Conservation (phyloP, 2,888 invertebrate genomes). For the Melieria picta region DNA sequence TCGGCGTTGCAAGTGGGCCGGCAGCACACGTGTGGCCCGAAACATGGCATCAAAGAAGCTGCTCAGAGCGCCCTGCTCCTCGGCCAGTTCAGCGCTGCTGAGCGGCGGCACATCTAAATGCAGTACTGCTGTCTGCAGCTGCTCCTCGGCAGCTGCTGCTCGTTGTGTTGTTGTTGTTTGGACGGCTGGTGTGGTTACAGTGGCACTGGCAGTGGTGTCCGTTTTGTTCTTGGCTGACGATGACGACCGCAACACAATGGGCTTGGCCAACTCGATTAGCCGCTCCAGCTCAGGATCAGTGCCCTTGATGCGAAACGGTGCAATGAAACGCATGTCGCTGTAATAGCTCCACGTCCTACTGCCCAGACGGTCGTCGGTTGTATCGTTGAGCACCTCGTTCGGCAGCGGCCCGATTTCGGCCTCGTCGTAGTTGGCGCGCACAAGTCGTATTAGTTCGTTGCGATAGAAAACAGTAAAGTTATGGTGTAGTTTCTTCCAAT, state of each 20-base stretch:
- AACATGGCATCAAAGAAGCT: slow-evolving; percentile 38
- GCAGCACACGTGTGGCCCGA: slow-evolving; percentile 27
- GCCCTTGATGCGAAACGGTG: slow-evolving; percentile 30
- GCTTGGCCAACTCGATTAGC: slow-evolving; percentile 34
- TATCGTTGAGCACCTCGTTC: neutral
- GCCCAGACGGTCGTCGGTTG: slow-evolving; percentile 10
- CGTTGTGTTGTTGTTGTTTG: neutral
- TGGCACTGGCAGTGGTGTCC: neutral
- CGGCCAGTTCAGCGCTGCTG: slow-evolving; percentile 8
- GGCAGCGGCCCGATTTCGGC: slow-evolving; percentile 21
- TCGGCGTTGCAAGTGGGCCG: slow-evolving; percentile 25
- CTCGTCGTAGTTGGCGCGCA: slow-evolving; percentile 30
- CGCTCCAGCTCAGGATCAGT: slow-evolving; percentile 32
- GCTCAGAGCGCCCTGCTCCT: slow-evolving; percentile 24
- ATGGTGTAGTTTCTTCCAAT: slow-evolving; percentile 27
- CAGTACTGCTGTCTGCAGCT: neutral
- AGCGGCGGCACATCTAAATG: slow-evolving; percentile 31
- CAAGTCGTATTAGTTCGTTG: slow-evolving; percentile 34
- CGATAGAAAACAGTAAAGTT: slow-evolving; percentile 30
- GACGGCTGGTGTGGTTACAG: neutral
- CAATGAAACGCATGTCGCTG: slow-evolving; percentile 39
- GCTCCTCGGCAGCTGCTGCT: slow-evolving; percentile 4
- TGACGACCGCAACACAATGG: slow-evolving; percentile 16
- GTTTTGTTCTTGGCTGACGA: neutral
- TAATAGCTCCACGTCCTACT: slow-evolving; percentile 29